These are phyloP conservation scores for Temnothorax ravouxi DNA, from an alignment of 2,888 invertebrate species.

Conservation along the genomic window DNA sequence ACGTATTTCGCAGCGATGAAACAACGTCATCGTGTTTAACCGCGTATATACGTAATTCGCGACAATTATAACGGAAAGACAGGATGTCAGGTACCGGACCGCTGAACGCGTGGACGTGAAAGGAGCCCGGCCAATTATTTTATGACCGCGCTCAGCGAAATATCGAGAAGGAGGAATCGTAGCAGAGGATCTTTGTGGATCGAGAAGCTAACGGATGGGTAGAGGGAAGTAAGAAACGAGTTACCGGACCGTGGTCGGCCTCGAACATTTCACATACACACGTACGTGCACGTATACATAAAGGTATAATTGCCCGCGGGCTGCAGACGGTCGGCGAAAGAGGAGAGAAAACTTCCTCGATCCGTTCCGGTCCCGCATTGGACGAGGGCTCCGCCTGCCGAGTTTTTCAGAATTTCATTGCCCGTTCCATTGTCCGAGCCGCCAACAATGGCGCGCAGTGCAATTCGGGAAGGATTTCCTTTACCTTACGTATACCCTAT, in stretches of 20 bases:
- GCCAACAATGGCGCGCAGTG: slow-evolving; percentile 69
- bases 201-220: neutral
- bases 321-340: slow-evolving; percentile 26
- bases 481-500: slow-evolving; percentile 63
- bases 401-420: slow-evolving; percentile 77
- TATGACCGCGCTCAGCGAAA: slow-evolving; percentile 48
- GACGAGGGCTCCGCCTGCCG: slow-evolving; percentile 50
- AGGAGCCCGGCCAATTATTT: slow-evolving; percentile 45
- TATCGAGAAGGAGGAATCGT: slow-evolving; percentile 32
- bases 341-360: slow-evolving; percentile 60
- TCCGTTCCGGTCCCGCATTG: slow-evolving; percentile 56
- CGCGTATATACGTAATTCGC: slow-evolving; percentile 11
- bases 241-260: slow-evolving; percentile 24
- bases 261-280: slow-evolving; percentile 30
- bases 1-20: slow-evolving; percentile 27
- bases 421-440: slow-evolving; percentile 62
- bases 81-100: slow-evolving; percentile 10
- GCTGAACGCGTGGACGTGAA: slow-evolving; percentile 9
- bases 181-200: slow-evolving; percentile 23
- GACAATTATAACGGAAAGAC: slow-evolving; percentile 10
- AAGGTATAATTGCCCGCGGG: slow-evolving; percentile 68
- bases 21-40: slow-evolving; percentile 30
- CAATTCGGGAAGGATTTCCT: slow-evolving; percentile 73
- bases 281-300: slow-evolving; percentile 23
- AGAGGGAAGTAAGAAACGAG: slow-evolving; percentile 30